Base-by-base conservation (phyloP, 2,113 vertebrate genomes). In the Fregetta grallaria region DNA sequence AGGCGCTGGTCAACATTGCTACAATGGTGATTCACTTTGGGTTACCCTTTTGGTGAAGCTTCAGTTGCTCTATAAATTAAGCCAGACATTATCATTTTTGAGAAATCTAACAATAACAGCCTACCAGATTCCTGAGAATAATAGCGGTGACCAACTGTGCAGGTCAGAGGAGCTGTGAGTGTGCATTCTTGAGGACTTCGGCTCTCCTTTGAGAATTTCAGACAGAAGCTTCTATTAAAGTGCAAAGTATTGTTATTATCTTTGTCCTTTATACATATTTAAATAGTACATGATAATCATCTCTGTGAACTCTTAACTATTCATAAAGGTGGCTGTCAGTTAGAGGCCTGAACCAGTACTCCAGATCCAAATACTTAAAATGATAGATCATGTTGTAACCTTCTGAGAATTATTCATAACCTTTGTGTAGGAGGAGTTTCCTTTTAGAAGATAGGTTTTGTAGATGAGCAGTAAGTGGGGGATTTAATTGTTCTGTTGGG, bases 231-330 rank as follows among this genome's bases (percentile, higher is more conserved):
- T 96, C 94, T 95, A 96, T 97, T 97, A 94, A 97, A 97, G 96
- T 95, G 95, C 95, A 95, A 97, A 97, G 89, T 97, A 97, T 97
- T 98, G 96, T 97, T 96, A 97, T 97, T 97, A 97, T 97, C 96
- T 96, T 95, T 96, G 97, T 97, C 97, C 96, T 97, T 98, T 97
- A 97, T 97, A 91, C 97, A 97, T 98, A 96, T 97, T 98, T 98
- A 97, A 97, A 97, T 97, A 97, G 96, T 97, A 98, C 97, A 98
- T 94, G 94, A 95, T 97, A 97, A 97, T 97, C 96, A 97, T 96
- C 97, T 97, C 96, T 97, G 89, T 97, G 96, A 97, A 97, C 90
- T 94, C 97, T 97, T 97, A 97, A 97, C 96, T 97, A 97, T 98
- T 97, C 96, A 97, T 98, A 98, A 98, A 97, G 97, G 94, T 97